Conservation (phyloP, 2,797 vertebrate genomes). For the Mus caroli region DNA sequence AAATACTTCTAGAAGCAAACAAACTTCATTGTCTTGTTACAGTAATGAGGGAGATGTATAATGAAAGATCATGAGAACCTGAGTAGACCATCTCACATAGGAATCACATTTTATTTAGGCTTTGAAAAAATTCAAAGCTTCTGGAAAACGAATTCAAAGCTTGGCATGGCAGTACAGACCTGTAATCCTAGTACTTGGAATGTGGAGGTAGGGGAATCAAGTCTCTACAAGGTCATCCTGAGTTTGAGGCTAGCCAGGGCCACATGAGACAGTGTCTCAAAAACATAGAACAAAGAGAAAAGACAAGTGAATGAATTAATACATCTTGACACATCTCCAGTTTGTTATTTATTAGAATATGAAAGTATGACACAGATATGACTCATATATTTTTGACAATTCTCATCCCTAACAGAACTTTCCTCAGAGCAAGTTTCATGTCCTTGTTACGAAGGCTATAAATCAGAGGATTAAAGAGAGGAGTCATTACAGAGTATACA, state of each 20-base stretch:
- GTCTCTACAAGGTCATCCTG: neutral
- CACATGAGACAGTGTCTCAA: neutral
- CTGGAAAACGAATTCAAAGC: too few relatives aligned
- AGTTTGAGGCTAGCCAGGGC: neutral
- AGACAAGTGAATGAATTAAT: neutral
- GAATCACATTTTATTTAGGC: neutral
- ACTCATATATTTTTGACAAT: conserved; percentile 50
- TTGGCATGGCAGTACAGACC: neutral
- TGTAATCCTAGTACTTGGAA: neutral
- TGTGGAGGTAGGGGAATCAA: neutral
- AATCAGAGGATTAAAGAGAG: conserved; percentile 83
- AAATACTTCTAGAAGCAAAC: too few relatives aligned
- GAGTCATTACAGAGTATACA: conserved; percentile 81
- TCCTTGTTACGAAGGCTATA: conserved; percentile 84
- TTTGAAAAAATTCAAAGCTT: too few relatives aligned
- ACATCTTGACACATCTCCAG: neutral
- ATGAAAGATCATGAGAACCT: neutral
- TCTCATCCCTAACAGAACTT: conserved; percentile 66
- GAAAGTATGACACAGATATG: neutral
- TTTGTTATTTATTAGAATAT: conserved; percentile 53
- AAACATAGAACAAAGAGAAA: neutral
- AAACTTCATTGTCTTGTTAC: neutral
- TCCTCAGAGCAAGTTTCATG: conserved; percentile 77
- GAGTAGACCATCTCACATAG: neutral
- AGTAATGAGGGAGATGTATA: neutral